These are phyloP conservation scores for Crocallis elinguaria DNA, from an alignment of 2,888 invertebrate species.

Conservation along the genomic window DNA sequence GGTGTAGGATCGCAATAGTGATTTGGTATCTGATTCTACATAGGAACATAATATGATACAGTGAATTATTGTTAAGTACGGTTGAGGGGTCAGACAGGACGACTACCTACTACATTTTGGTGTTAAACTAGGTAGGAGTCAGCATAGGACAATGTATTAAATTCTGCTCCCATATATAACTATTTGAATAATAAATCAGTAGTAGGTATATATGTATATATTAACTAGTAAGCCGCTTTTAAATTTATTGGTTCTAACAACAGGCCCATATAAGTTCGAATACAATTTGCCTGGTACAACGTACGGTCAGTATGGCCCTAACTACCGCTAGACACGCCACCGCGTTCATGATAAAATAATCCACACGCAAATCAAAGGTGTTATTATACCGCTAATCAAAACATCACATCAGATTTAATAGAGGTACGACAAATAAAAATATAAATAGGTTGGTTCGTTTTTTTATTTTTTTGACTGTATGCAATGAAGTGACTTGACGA, in stretches of 20 bases:
- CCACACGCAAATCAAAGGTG: constrained; percentile 18
- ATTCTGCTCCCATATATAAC: no score
- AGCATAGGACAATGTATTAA: no score
- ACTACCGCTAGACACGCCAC: constrained; percentile 34
- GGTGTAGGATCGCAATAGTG: no score
- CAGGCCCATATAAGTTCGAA: constrained; percentile 11
- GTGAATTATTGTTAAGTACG: no score
- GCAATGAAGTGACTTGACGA: background rate
- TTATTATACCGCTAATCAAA: constrained; percentile 10
- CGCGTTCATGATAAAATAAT: constrained; percentile 22
- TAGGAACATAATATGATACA: no score
- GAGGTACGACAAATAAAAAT: background rate
- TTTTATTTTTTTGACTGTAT: background rate
- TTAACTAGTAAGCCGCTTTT: background rate
- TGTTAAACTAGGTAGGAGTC: no score
- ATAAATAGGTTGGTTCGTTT: background rate
- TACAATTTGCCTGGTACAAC: constrained; percentile 29
- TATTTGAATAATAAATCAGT: no score
- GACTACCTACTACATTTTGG: no score
- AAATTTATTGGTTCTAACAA: constrained; percentile 15
- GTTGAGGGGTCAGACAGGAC: no score
- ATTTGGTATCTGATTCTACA: no score
- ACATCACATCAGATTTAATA: constrained; percentile 6
- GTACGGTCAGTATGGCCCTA: constrained; percentile 21
- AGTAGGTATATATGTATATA: no score